Percentiles rank a stretch among this genome's conserved stretches.
Evolutionary conservation across 2,113 vertebrate genomes (phyloP).

Genomic region (Elaphurus davidianus): DNA sequence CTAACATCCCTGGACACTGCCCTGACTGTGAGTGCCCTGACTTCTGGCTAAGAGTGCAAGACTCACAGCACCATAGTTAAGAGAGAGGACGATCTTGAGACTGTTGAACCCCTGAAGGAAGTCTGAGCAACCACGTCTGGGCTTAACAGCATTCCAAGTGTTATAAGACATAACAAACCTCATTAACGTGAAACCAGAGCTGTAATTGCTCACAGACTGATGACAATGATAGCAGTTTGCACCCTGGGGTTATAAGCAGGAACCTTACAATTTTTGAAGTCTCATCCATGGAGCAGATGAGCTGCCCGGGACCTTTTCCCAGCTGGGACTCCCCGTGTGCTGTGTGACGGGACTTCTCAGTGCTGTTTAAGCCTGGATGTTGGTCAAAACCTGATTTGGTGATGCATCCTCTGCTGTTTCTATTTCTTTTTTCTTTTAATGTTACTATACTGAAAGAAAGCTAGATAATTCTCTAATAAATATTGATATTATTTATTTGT

Average conservation of each 20-base stretch:
- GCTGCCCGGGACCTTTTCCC: background rate
- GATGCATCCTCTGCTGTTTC: background rate
- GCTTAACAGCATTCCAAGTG: background rate
- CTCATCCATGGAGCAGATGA: background rate
- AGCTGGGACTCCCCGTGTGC: rapidly evolving
- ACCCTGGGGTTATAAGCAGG: background rate
- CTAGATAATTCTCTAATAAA: background rate
- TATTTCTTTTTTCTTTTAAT: background rate
- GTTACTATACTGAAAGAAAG: background rate
- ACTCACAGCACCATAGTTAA: background rate
- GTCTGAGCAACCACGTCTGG: background rate
- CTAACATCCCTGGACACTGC: rapidly evolving
- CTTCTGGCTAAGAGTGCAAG: background rate
- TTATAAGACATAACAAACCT: background rate
- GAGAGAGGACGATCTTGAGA: background rate
- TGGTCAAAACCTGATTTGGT: background rate
- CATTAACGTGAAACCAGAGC: rapidly evolving
- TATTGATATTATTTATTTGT: background rate
- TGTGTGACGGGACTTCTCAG: rapidly evolving
- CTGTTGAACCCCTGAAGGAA: background rate
- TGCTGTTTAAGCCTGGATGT: background rate
- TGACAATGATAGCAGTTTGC: rapidly evolving
- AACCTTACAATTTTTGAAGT: background rate
- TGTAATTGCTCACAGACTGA: rapidly evolving
- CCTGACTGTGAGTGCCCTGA: background rate